These are phyloP conservation scores for Anniella stebbinsi DNA, from an alignment of 2,797 vertebrate species.

Conservation along the genomic window DNA sequence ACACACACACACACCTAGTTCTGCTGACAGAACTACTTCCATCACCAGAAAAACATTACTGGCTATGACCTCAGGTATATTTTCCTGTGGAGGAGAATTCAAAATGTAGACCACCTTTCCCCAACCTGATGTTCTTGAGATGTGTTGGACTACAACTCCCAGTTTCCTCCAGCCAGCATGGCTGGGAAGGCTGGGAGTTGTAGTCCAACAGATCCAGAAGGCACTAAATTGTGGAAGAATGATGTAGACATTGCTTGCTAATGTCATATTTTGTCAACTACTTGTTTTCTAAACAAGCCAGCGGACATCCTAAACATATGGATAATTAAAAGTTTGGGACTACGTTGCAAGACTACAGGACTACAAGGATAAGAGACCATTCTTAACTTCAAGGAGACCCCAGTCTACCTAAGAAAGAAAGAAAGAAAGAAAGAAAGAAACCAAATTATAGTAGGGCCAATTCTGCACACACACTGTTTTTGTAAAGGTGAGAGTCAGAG, in stretches of 20 bases:
- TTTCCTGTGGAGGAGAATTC: conserved; percentile 49
- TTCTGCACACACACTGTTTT: not conserved
- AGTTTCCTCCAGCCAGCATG: no score
- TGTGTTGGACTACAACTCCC: no score
- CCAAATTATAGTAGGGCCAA: not conserved
- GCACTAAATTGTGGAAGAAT: not conserved
- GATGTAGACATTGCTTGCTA: conserved; percentile 41
- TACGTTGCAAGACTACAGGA: not conserved
- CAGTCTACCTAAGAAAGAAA: not conserved
- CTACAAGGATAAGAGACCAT: not conserved
- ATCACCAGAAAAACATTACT: no score
- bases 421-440: not conserved
- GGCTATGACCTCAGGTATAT: conserved; percentile 2
- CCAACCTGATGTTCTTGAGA: no score
- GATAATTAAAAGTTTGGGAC: not conserved
- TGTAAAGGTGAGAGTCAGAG: not conserved
- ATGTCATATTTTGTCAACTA: not conserved
- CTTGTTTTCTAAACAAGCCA: not conserved
- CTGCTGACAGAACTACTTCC: no score
- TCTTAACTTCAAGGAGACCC: not conserved
- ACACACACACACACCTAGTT: no score
- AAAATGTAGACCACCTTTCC: conserved; percentile 28
- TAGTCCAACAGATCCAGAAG: no score
- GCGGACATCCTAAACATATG: not conserved
- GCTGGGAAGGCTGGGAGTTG: no score